Evolutionary conservation across 2,888 invertebrate species (phyloP), one percentile per base, ranked within the genome.

Genomic region (Dione vanillae): DNA sequence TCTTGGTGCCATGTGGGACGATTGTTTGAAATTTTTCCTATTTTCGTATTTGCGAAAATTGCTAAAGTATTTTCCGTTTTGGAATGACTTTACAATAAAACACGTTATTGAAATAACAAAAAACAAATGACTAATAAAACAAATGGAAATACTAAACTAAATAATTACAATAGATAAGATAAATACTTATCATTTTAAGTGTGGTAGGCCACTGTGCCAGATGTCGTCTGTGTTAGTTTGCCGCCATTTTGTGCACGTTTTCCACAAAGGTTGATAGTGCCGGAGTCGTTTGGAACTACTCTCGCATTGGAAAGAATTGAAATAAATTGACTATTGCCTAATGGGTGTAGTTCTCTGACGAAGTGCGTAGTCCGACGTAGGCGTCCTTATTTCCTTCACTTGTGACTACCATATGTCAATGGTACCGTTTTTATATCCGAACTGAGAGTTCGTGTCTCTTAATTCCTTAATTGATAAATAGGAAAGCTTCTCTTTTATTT

Each of bases 321-420:
- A 74, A 75, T 76, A 75, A 75, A 67, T 51, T 59, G 20, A 7
- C 62, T 76, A 70, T 66, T 74, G 51, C 16, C 67, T 76, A 73
- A 77, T 75, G 67, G 70, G 56, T 75, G 54, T 64, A 75, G 75
- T 76, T 76, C 52, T 77, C 79, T 80, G 90, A 91, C 92, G 88
- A 93, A 94, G 94, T 93, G 94, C 93, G 94, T 89, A 94, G 93
- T 92, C 87, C 93, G 93, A 93, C 93, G 77, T 81, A 74, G 70
- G 75, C 75, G 92, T 91, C 93, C 93, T 94, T 93, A n/a, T n/a
- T n/a, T n/a, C n/a, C n/a, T 93, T 93, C 94, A 94, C 94, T 88
- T 93, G 91, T 89, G 86, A 69, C 77, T 61, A 67, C 49, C 69
- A 59, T 49, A 27, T 69, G 70, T 72, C 43, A 73, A n/a, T 16